These are phyloP conservation scores for Thripadectes ignobilis DNA, from an alignment of 2,797 vertebrate genomes.

Conservation along the genomic window DNA sequence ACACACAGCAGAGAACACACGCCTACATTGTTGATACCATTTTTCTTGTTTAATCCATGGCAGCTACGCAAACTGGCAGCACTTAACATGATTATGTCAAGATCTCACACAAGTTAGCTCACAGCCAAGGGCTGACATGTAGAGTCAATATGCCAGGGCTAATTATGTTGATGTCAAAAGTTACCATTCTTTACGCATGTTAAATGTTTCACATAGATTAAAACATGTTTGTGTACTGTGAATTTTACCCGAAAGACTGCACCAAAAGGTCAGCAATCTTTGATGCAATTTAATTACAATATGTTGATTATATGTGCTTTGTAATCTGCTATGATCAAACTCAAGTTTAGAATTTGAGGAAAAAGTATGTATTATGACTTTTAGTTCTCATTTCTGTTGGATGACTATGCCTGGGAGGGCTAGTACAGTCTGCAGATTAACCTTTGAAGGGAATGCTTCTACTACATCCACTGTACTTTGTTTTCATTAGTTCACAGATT, in stretches of 20 bases:
- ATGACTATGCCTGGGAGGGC: background rate
- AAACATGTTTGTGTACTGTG: conserved; percentile 47
- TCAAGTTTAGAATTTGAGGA: background rate
- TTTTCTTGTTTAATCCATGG: conserved; percentile 67
- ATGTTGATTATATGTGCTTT: conserved; percentile 14
- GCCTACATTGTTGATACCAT: conserved; percentile 43
- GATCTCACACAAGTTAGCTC: conserved; percentile 69
- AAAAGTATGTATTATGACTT: background rate
- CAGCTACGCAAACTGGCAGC: conserved; percentile 62
- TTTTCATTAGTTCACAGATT: background rate
- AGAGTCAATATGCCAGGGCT: conserved; percentile 60
- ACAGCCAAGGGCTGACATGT: conserved; percentile 66
- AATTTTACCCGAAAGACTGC: conserved; percentile 48
- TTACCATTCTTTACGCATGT: conserved; percentile 50
- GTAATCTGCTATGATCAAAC: conserved; percentile 40
- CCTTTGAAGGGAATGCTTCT: background rate
- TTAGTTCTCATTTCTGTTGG: conserved; percentile 10
- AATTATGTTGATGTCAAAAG: conserved; percentile 73
- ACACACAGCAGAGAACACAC: background rate
- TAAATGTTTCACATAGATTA: conserved; percentile 52
- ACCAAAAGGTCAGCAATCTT: conserved; percentile 52
- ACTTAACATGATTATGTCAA: conserved; percentile 76
- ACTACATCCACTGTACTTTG: background rate
- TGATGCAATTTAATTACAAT: conserved; percentile 50
- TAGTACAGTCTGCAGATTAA: background rate